A percentile compares a stretch with the other conserved stretches of the same genome.
These are phyloP conservation scores for Drosophila prosaltans DNA, from an alignment of 1,140 invertebrate species.

Conservation along the genomic window DNA sequence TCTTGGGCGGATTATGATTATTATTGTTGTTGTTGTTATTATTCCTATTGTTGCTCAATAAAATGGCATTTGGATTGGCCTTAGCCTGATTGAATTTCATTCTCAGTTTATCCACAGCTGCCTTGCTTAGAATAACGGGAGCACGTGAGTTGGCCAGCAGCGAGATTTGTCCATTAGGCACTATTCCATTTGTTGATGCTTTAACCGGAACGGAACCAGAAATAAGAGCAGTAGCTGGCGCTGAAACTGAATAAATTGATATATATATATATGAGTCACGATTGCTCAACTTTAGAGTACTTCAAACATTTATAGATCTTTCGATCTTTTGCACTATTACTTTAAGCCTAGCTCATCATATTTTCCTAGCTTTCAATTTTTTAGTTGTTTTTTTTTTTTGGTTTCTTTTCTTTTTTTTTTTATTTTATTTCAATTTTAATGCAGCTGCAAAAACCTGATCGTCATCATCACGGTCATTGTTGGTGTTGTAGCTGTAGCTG, in stretches of 20 bases:
- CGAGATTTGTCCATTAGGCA: conserved; percentile 41
- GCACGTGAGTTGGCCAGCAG: conserved; percentile 50
- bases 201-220: conserved; percentile 6
- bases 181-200: conserved; percentile 17
- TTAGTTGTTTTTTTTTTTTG: background rate
- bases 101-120: conserved; percentile 60
- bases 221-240: background rate
- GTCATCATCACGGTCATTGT: conserved; percentile 51
- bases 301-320: background rate
- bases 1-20: conserved; percentile 25
- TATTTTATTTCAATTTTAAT: conserved; percentile 23
- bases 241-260: conserved; percentile 17
- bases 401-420: conserved; percentile 16
- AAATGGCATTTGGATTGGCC: conserved; percentile 44
- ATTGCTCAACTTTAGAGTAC: background rate
- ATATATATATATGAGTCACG: background rate
- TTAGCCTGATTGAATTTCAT: conserved; percentile 61
- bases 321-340: background rate
- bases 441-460: conserved; percentile 75
- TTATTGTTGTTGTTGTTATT: conserved; percentile 22
- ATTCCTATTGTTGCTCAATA: conserved; percentile 33
- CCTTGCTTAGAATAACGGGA: conserved; percentile 62
- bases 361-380: conserved; percentile 1
- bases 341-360: background rate
- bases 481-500: conserved; percentile 20